phyloP scores from a whole-genome alignment of 2,888 invertebrate genomes.

The Calameuta pallipes region DNA sequence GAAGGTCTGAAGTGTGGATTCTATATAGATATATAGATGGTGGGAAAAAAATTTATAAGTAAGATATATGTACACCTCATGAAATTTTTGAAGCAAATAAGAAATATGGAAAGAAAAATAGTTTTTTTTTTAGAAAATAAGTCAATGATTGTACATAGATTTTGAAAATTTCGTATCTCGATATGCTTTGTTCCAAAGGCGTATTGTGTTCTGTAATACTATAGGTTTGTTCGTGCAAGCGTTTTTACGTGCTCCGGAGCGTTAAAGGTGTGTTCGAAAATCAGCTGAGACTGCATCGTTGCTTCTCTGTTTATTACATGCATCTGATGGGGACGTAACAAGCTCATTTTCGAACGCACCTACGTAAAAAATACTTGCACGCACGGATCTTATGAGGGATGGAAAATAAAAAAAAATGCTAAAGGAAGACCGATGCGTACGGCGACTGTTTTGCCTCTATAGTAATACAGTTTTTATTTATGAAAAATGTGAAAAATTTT shows the following conservation, averaged over 20 bases:
- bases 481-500: background rate
- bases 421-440: background rate
- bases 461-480: background rate
- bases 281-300: no score
- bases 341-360: no score
- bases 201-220: background rate
- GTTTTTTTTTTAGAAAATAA: background rate
- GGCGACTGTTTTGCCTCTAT: background rate
- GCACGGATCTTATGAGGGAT: background rate
- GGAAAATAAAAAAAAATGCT: background rate
- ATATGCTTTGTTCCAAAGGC: background rate
- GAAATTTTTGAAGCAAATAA: no score
- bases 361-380: no score
- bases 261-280: no score
- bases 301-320: no score
- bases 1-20: conserved; percentile 28
- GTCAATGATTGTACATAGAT: background rate
- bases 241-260: no score
- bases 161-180: background rate
- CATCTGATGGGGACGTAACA: no score
- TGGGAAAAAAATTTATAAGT: no score
- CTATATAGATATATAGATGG: background rate
- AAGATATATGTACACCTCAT: no score
- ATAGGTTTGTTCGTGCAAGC: no score
- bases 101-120: background rate